These are phyloP conservation scores for Balaenoptera acutorostrata DNA, from an alignment of 2,113 vertebrate genomes.

Conservation along the genomic window DNA sequence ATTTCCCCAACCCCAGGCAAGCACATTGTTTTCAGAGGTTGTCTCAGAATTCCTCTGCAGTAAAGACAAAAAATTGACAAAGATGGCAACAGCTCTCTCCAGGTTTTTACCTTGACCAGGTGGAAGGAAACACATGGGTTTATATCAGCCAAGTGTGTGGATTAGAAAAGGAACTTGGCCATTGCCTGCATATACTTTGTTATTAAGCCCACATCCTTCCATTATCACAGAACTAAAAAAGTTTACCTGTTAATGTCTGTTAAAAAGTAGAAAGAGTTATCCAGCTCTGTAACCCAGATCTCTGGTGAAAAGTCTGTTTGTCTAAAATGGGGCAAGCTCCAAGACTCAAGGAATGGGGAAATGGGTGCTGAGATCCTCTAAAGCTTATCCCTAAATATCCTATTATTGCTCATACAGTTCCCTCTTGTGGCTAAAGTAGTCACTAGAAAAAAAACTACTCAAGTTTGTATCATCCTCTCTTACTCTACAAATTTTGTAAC, in stretches of 20 bases:
- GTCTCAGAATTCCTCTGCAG: not conserved
- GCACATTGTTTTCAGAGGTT: not conserved
- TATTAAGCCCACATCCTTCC: not conserved
- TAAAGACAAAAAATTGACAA: not conserved
- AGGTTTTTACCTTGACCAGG: not conserved
- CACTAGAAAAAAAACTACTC: not conserved
- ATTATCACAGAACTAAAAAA: not conserved
- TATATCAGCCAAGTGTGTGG: not conserved
- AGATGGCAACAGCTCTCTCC: not conserved
- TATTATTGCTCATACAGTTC: not conserved
- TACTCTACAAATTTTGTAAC: not conserved
- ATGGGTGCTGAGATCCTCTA: not conserved
- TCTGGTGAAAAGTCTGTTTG: not conserved
- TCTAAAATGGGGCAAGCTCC: not conserved
- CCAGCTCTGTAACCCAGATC: not conserved
- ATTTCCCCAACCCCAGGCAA: not conserved
- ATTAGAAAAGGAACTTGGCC: not conserved
- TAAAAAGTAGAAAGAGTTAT: not conserved
- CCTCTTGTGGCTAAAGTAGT: slow-evolving; percentile 29
- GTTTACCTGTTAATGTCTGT: not conserved
- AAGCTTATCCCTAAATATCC: not conserved
- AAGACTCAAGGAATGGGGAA: not conserved
- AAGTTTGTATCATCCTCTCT: not conserved
- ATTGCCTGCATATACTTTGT: not conserved
- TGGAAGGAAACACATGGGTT: not conserved